A percentile compares a stretch with the other conserved stretches of the same genome.
phyloP scores from a whole-genome alignment of 2,113 vertebrate species.

The Microtus montanus region DNA sequence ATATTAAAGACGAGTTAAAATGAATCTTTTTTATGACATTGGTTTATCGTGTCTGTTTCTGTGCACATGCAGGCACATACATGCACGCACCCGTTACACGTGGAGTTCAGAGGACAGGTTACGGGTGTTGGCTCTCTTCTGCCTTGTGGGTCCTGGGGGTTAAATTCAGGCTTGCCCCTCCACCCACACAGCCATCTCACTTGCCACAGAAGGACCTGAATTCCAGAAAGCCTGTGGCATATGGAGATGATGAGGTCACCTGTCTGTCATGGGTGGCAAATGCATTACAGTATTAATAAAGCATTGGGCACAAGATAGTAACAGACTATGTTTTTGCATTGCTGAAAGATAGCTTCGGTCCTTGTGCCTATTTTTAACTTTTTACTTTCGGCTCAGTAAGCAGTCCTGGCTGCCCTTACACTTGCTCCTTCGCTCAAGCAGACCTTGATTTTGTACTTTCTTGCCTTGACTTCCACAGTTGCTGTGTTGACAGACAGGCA shows the following conservation, averaged over 20 bases:
- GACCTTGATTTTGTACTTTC: neutral
- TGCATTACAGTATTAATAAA: neutral
- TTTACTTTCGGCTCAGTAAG: neutral
- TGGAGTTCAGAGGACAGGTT: neutral
- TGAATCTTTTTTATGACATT: neutral
- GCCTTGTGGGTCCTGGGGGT: neutral
- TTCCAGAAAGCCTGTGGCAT: neutral
- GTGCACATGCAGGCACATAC: neutral
- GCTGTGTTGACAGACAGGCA: too few relatives aligned
- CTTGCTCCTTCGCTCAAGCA: neutral
- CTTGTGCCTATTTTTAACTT: neutral
- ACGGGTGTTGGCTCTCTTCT: neutral
- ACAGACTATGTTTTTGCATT: neutral
- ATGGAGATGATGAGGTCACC: neutral
- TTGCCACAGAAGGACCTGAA: neutral
- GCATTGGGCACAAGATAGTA: neutral
- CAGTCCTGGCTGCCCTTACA: neutral
- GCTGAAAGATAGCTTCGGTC: neutral
- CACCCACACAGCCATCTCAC: neutral
- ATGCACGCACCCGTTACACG: neutral
- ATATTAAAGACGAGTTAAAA: conserved; percentile 31
- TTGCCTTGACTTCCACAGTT: neutral
- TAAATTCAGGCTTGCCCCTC: neutral
- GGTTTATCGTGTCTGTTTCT: neutral
- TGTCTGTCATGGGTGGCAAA: neutral